These are phyloP conservation scores for Drosophila ezoana DNA, from an alignment of 2,888 invertebrate species.

Conservation along the genomic window DNA sequence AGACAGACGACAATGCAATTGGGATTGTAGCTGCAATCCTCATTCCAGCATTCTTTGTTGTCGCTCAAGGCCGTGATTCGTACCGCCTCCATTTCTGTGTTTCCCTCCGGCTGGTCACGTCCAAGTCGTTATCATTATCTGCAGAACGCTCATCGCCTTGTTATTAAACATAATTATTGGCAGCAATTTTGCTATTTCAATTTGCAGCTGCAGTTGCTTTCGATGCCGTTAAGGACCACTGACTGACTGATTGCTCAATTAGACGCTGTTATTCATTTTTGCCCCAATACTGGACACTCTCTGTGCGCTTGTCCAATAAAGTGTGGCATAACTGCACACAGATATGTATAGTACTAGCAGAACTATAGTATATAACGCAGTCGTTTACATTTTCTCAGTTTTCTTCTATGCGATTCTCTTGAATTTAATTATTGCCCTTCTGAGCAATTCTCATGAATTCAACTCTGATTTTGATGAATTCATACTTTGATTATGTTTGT, in stretches of 20 bases:
- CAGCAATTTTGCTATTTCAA: constrained; percentile 42
- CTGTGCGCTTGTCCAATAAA: neutral
- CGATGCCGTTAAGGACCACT: neutral
- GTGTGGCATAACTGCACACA: neutral
- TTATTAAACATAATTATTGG: constrained; percentile 50
- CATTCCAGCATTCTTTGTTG: constrained; percentile 27
- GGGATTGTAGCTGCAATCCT: constrained; percentile 26
- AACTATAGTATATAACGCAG: no score
- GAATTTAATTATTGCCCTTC: no score
- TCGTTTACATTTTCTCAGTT: no score
- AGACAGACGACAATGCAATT: constrained; percentile 39
- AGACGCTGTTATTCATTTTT: neutral
- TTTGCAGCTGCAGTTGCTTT: constrained; percentile 14
- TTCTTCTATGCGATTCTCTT: no score
- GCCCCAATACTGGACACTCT: no score
- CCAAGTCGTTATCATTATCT: constrained; percentile 46
- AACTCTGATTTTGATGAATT: no score
- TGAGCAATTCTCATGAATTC: no score
- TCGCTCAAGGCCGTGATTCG: constrained; percentile 27
- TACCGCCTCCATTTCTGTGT: neutral
- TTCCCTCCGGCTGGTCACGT: constrained; percentile 36
- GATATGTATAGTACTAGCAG: no score
- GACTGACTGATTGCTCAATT: constrained; percentile 13
- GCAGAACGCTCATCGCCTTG: constrained; percentile 20
- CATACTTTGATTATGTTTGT: no score